phyloP scores from a whole-genome alignment of 37 sponge, comb jelly and placozoan genomes.

The Chondrosia reniformis region DNA sequence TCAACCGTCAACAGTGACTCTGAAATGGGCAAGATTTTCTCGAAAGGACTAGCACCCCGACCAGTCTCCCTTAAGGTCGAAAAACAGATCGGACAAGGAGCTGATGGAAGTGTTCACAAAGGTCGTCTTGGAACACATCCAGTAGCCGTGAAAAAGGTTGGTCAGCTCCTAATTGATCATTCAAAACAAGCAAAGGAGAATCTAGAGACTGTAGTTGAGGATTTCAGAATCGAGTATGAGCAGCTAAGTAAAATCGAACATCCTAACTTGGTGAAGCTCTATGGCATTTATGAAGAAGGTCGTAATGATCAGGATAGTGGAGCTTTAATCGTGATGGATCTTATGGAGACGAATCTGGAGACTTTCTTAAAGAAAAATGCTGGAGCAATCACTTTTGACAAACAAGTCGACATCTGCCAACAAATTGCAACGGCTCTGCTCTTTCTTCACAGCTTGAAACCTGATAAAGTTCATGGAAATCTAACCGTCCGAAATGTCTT shows the following conservation, averaged over 20 bases:
- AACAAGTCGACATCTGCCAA: neutral
- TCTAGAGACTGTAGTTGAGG: neutral
- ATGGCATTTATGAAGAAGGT: neutral
- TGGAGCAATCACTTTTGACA: neutral
- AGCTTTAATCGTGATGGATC: constrained; percentile 11
- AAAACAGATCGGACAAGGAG: neutral
- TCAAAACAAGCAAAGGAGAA: neutral
- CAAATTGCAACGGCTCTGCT: neutral
- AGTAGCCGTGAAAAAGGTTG: neutral
- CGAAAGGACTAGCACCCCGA: too few relatives aligned
- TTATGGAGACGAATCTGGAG: constrained; percentile 13
- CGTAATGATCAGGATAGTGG: neutral
- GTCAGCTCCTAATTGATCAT: neutral
- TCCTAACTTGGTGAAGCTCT: neutral
- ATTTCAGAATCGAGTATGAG: neutral
- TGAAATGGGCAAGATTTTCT: too few relatives aligned
- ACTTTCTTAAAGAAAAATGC: neutral
- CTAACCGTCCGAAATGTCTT: neutral
- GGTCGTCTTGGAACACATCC: neutral
- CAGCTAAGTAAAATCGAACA: neutral
- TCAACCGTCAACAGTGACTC: too few relatives aligned
- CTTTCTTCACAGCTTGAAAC: neutral
- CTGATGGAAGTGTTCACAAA: neutral
- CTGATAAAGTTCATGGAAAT: neutral
- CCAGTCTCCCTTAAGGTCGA: neutral